Conservation (phyloP, 2,797 vertebrate genomes). For the Phrynocephalus forsythii region DNA sequence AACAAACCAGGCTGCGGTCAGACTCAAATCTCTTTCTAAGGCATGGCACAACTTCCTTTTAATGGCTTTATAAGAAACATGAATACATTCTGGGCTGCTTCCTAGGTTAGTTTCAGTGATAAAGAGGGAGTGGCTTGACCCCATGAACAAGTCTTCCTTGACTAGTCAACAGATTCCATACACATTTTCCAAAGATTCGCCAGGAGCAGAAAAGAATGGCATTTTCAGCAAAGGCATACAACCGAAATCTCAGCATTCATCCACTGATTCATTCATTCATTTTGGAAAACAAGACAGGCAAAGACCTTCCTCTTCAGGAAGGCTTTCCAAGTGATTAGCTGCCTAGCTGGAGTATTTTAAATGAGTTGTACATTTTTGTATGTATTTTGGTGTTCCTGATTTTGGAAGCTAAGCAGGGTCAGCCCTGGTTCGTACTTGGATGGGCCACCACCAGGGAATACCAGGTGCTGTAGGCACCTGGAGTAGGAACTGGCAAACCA, state of each 20-base stretch:
- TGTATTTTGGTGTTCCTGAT: too few relatives aligned
- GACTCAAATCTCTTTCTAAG: conserved; percentile 61
- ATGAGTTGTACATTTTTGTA: background rate
- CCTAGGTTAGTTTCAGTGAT: conserved; percentile 52
- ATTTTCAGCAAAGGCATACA: background rate
- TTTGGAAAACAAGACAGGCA: too few relatives aligned
- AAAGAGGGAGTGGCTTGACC: conserved; percentile 35
- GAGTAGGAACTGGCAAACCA: too few relatives aligned
- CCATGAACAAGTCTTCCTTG: conserved; percentile 18
- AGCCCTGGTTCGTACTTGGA: too few relatives aligned
- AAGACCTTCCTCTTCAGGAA: too few relatives aligned
- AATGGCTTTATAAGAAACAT: conserved; percentile 4
- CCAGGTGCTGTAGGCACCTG: too few relatives aligned
- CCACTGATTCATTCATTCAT: too few relatives aligned
- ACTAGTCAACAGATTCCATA: background rate
- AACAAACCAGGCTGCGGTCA: conserved; percentile 61
- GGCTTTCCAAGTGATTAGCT: too few relatives aligned
- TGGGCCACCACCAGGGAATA: too few relatives aligned
- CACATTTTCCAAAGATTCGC: conserved; percentile 17
- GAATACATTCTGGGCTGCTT: conserved; percentile 53
- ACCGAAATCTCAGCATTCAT: background rate
- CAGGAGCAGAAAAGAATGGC: background rate
- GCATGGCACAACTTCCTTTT: conserved; percentile 37
- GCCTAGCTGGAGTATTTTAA: too few relatives aligned
- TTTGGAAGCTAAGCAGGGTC: too few relatives aligned